Evolutionary conservation across 2,888 invertebrate genomes (phyloP).

Genomic region (Melikaiella ostensackeni): DNA sequence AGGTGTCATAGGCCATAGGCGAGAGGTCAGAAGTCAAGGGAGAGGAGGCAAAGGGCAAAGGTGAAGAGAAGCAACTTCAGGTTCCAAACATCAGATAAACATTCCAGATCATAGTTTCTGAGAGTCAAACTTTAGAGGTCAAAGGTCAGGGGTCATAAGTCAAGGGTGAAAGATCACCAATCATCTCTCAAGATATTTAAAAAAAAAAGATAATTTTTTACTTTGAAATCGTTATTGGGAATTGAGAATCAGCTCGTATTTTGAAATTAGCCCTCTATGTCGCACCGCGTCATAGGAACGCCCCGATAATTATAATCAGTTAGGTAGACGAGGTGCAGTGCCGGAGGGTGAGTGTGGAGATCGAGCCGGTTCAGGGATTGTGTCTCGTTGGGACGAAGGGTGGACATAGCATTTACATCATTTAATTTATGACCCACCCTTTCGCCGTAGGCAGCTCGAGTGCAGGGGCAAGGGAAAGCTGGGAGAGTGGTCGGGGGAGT

Average conservation of each 20-base stretch:
- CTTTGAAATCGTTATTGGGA: not conserved
- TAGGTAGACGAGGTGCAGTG: slow-evolving; percentile 26
- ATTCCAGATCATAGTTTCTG: no score
- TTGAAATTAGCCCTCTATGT: slow-evolving; percentile 26
- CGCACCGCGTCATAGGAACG: slow-evolving; percentile 12
- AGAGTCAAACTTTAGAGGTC: no score
- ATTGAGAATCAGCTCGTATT: slow-evolving; percentile 3
- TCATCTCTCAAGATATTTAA: no score
- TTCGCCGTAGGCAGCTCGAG: slow-evolving; percentile 54
- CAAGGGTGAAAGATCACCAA: no score
- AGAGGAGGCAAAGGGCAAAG: no score
- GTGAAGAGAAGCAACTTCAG: no score
- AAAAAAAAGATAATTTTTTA: no score
- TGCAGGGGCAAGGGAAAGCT: slow-evolving; percentile 7
- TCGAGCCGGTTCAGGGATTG: slow-evolving; percentile 52
- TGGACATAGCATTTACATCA: slow-evolving; percentile 77
- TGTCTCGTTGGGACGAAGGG: slow-evolving; percentile 67
- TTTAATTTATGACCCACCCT: slow-evolving; percentile 76
- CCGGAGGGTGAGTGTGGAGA: slow-evolving; percentile 51
- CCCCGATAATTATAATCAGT: slow-evolving; percentile 40
- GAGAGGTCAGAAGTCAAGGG: no score
- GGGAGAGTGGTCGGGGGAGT: slow-evolving; percentile 9
- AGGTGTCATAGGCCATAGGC: no score
- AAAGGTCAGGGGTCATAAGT: no score
- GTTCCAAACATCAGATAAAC: no score